Evolutionary conservation across 2,113 vertebrate genomes (phyloP).

Genomic region (Lagopus leucura): DNA sequence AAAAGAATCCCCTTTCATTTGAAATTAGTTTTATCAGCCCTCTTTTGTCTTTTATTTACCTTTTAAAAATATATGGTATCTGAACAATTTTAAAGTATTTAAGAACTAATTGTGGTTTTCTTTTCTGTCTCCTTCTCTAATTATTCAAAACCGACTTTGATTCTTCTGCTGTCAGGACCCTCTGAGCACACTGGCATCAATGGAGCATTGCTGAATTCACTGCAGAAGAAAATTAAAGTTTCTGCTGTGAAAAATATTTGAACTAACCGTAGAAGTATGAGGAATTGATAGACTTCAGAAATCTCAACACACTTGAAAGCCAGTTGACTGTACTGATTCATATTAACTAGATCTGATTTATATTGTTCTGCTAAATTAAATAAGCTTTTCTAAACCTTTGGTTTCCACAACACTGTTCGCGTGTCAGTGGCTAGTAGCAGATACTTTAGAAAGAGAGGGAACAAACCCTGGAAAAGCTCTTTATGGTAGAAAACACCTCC

Average conservation of each 20-base stretch:
- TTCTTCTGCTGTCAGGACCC: neutral
- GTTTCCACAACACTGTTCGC: neutral
- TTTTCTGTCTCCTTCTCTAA: neutral
- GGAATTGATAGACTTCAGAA: neutral
- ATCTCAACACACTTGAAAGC: neutral
- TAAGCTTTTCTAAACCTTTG: neutral
- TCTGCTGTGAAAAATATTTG: neutral
- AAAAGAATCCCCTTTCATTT: neutral
- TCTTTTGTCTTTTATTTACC: neutral
- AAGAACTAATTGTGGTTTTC: neutral
- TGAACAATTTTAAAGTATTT: neutral
- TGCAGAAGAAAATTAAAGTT: neutral
- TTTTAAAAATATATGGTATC: slow-evolving; percentile 6
- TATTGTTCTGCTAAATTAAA: neutral
- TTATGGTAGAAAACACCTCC: neutral
- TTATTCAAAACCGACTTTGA: neutral
- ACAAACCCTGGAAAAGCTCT: neutral
- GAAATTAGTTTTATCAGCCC: neutral
- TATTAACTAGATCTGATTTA: neutral
- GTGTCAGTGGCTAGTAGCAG: neutral
- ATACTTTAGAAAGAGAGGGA: neutral
- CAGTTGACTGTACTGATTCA: neutral
- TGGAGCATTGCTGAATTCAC: neutral
- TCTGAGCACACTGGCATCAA: neutral
- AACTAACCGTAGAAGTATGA: neutral